Evolutionary conservation across 2,888 invertebrate genomes (phyloP).

Genomic region (Aelia acuminata): DNA sequence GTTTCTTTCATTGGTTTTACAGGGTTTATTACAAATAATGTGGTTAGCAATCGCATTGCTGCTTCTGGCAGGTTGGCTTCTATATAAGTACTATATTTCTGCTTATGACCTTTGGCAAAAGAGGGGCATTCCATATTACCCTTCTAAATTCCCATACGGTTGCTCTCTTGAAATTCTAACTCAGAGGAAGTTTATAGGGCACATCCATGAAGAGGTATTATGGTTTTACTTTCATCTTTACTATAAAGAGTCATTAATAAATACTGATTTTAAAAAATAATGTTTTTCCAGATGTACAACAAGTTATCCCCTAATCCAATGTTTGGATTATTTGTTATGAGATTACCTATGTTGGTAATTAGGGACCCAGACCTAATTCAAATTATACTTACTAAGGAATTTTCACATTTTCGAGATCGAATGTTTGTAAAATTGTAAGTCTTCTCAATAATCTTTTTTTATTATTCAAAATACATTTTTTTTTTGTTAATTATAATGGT

Average conservation of each 20-base stretch:
- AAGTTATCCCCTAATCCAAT: slow-evolving; percentile 47
- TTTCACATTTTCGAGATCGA: slow-evolving; percentile 26
- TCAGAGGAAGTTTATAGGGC: neutral
- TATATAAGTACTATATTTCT: slow-evolving; percentile 4
- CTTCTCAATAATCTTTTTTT: too few species aligned
- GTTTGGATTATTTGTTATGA: slow-evolving; percentile 56
- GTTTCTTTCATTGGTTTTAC: neutral
- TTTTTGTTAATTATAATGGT: too few species aligned
- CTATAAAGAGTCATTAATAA: neutral
- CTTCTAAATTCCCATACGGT: slow-evolving; percentile 1
- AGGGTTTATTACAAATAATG: neutral
- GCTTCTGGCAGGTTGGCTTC: neutral
- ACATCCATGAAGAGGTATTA: neutral
- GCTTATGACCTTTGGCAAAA: slow-evolving; percentile 22
- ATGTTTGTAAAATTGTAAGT: too few species aligned
- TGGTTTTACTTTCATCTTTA: neutral
- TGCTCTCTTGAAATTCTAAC: neutral
- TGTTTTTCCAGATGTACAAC: slow-evolving; percentile 41
- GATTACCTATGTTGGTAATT: slow-evolving; percentile 52
- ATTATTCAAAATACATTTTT: too few species aligned
- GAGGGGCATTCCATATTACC: slow-evolving; percentile 30
- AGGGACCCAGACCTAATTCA: slow-evolving; percentile 61
- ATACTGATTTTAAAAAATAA: neutral
- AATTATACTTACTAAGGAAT: slow-evolving; percentile 61
- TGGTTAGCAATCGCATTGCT: neutral